These are phyloP conservation scores for Choristoneura rosaceana DNA, from an alignment of 2,888 invertebrate species.

Conservation along the genomic window DNA sequence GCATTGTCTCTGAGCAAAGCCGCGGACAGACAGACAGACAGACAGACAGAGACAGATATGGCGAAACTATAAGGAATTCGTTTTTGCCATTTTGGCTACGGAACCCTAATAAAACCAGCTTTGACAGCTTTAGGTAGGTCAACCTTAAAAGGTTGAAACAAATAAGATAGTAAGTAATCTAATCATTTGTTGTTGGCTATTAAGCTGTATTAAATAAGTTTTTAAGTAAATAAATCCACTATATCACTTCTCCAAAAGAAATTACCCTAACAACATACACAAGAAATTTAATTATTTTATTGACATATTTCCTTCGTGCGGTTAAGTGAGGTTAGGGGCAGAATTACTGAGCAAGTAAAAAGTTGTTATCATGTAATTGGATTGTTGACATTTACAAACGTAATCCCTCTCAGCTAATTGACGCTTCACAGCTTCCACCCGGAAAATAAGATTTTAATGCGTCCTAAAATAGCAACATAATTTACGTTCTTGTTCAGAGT, in stretches of 20 bases:
- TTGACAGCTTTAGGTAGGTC: too few species aligned
- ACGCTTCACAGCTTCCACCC: slow-evolving; percentile 18
- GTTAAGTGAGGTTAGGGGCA: neutral
- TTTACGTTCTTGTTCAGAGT: slow-evolving; percentile 13
- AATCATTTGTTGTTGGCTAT: neutral
- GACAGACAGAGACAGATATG: too few species aligned
- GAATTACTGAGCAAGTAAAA: neutral
- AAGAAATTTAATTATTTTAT: neutral
- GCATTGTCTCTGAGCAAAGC: too few species aligned
- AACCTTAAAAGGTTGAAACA: neutral
- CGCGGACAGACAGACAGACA: too few species aligned
- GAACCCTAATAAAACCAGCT: too few species aligned
- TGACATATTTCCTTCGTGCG: neutral
- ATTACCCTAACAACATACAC: too few species aligned
- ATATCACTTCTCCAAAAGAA: neutral
- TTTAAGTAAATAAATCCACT: neutral
- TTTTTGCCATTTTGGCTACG: too few species aligned
- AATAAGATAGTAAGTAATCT: neutral
- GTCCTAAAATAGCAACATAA: slow-evolving; percentile 30
- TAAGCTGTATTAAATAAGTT: neutral
- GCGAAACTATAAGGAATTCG: too few species aligned
- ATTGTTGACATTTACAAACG: slow-evolving; percentile 8
- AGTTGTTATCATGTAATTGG: neutral
- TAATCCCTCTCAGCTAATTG: neutral
- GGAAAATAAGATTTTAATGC: slow-evolving; percentile 26